Evolutionary conservation across 2,888 invertebrate genomes (phyloP).

Genomic region (Gastracanthus pulcherrimus): DNA sequence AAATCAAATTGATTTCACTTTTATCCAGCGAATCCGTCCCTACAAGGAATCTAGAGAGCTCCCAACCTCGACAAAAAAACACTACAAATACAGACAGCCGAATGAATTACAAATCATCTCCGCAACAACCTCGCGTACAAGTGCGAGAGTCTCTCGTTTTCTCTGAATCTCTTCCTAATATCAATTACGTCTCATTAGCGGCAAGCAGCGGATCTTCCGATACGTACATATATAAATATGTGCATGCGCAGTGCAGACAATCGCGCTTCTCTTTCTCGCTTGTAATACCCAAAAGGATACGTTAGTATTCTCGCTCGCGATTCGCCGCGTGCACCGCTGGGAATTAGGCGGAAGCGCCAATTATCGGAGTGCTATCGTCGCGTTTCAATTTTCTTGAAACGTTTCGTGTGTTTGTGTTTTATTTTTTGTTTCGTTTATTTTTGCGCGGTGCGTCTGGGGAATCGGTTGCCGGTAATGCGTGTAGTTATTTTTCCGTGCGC

Average conservation of each 20-base stretch:
- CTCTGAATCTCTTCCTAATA: constrained; percentile 40
- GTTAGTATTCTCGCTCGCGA: constrained; percentile 17
- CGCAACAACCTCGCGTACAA: neutral
- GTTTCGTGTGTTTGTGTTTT: constrained; percentile 7
- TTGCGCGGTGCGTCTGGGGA: neutral
- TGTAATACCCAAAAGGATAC: constrained; percentile 23
- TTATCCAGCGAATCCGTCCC: neutral
- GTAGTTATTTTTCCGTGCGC: neutral
- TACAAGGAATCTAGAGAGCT: constrained; percentile 1
- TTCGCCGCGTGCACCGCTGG: neutral
- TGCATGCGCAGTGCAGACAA: neutral
- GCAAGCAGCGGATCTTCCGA: neutral
- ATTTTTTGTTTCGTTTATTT: neutral
- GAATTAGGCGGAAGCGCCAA: constrained; percentile 40
- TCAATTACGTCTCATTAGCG: constrained; percentile 50
- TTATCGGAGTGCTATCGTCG: constrained; percentile 19
- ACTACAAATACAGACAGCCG: neutral
- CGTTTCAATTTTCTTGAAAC: constrained; percentile 37
- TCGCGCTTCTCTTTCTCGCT: neutral
- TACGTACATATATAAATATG: neutral
- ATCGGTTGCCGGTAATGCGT: too few species aligned
- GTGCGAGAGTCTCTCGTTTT: neutral
- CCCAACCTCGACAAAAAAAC: neutral
- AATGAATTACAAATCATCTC: neutral
- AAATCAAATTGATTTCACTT: neutral